Base-by-base conservation (phyloP, 2,113 vertebrate species). In the Albula glossodonta region DNA sequence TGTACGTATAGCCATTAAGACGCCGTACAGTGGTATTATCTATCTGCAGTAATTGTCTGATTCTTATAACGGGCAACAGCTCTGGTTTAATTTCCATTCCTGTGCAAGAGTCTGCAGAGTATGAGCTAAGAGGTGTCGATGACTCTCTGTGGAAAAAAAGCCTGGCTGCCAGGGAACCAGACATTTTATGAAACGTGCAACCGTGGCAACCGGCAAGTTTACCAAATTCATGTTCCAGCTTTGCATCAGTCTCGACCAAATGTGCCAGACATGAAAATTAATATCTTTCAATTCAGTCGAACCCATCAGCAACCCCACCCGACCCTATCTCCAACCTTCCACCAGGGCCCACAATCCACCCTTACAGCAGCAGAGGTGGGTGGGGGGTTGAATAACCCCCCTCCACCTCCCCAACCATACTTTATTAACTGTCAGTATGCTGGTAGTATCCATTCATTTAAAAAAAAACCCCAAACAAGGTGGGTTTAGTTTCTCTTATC, bases 1-100 rank as follows among this genome's bases (percentile, higher is more conserved):
- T 49, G 78, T 48, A 12, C 49, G 89, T 48, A 89, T 25, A 88
- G 84, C 49, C 81, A 86, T 25, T 41, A 56, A 17, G 82, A 82
- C 81, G 89, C 41, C 5, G 13, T 79, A 49, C 17, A 79, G 41
- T 79, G n/a, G 70, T 74, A 74, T 31, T 74, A n/a, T 31, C 25
- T 48, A 50, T 50, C 49, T 49, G 48, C 10, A 48, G 13, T 50
- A 79, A 49, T 50, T 50, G 78, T 50, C 78, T 79, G 78, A 79
- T 48, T 50, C 48, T 79, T 50, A 31, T 6, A 79, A 79, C 41
- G 0, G 9, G 78, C 70, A 7, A n/a, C 8, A 74, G 70, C n/a
- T 74, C 70, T 74, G n/a, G n/a, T 74, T 31, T 74, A n/a, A 31
- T n/a, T 22, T 70, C 15, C 3, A n/a, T 8, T n/a, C 53, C 12